These are phyloP conservation scores for Scomber scombrus DNA, from an alignment of 2,113 vertebrate species.

Conservation along the genomic window DNA sequence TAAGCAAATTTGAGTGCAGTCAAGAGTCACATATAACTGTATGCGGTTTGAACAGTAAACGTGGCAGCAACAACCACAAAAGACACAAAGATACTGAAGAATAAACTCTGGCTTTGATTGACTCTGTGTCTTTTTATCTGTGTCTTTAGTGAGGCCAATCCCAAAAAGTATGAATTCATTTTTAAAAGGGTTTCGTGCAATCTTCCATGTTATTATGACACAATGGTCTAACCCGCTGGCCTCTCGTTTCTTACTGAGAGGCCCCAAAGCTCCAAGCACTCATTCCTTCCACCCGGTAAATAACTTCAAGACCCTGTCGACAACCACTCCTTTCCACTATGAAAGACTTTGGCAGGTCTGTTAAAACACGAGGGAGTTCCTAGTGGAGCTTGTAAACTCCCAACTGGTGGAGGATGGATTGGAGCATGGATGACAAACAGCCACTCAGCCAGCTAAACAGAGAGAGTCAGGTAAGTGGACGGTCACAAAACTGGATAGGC, in stretches of 20 bases:
- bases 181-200: background rate
- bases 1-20: background rate
- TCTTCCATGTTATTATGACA: background rate
- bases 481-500: background rate
- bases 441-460: background rate
- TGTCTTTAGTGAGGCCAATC: background rate
- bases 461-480: background rate
- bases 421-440: conserved; percentile 10
- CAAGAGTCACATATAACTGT: background rate
- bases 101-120: background rate
- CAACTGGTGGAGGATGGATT: background rate
- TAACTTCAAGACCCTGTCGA: conserved; percentile 22
- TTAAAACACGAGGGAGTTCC: conserved; percentile 32
- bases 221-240: background rate
- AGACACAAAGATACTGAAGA: background rate
- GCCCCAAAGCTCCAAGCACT: background rate
- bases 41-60: background rate
- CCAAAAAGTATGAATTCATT: background rate
- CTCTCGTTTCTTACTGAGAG: conserved; percentile 15
- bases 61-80: background rate
- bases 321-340: background rate
- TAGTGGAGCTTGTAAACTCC: conserved; percentile 23
- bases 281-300: conserved; percentile 32
- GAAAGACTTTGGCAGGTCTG: conserved; percentile 32
- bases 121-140: background rate